Base-by-base conservation (phyloP, 2,113 vertebrate species). In the Pampusana beccarii region DNA sequence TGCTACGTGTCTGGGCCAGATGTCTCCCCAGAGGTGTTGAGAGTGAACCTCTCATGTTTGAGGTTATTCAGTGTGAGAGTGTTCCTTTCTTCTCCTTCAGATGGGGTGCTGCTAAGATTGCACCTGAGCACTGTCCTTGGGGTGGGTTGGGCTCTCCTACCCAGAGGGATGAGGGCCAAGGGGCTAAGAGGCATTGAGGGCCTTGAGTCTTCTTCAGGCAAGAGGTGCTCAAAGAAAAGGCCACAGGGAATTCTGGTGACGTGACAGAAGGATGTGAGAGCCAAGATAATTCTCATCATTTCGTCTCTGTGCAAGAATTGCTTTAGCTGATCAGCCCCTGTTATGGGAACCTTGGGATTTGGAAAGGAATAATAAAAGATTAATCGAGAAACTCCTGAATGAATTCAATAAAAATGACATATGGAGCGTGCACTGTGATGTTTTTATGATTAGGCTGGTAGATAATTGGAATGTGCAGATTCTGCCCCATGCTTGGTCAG, bases 321-420 rank as follows among this genome's bases (percentile, higher is more conserved):
- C 96, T 97, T 97, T 93, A 97, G 95, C 96, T 97, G 97, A 98
- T 98, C 97, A 97, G 87, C 50, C 36, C 82, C 62, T 95, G 77
- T 95, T 98, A 95, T 77, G 96, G 93, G 97, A 97, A 98, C 94
- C 96, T 94, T 97, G 97, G 95, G 96, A 98, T 97, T 97, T 97
- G 93, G 97, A 98, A 97, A 96, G 96, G 97, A 98, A 98, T 98
- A 98, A 98, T 98, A 98, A 98, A 98, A 97, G 97, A 98, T 98
- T 98, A 98, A 98, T 98, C 87, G 97, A 98, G 97, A 98, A 98
- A 97, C 98, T 97, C 95, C 94, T 97, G 97, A 98, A 98, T 98
- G 97, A 98, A 98, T 98, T 97, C 95, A 88, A 98, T 98, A 98
- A 97, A 98, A 98, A 98, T 98, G 97, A 97, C 97, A 98, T 98